Base-by-base conservation (phyloP, 2,113 vertebrate species). In the Gnathochromis pfefferi region DNA sequence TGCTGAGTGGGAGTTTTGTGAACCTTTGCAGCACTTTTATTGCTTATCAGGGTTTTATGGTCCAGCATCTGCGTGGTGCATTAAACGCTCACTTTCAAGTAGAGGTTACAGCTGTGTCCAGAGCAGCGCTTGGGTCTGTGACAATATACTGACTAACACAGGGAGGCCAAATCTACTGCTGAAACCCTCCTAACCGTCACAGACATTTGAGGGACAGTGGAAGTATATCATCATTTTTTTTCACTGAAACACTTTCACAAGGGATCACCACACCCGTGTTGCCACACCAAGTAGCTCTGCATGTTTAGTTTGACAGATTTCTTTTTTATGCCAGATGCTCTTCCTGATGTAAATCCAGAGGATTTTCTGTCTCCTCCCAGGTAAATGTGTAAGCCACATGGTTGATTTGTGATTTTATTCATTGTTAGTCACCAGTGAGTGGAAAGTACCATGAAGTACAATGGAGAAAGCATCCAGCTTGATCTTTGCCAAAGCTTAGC, bases 1-100 rank as follows among this genome's bases (percentile, higher is more conserved):
- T n/a, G 86, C 82, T 83, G 89, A 81, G 73, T 28, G 85, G 80
- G 87, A 65, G 87, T 89, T 89, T 63, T 92, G 91, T 90, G 90
- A 91, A 85, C 84, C 82, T 91, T 92, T 82, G 83, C 31, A 21
- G 80, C 17, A 28, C 40, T 86, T 91, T 93, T 89, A 91, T 91
- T 80, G 70, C 83, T 45, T 68, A 23, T 85, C 81, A 70, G 28
- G 16, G n/a, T 86, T 93, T 93, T 91, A 92, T 90, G 82, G 80
- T 86, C 31, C 83, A 81, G 35, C 54, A 31, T 87, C 68, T 68
- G 85, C 60, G 85, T 33, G 65, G 47, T 42, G 80, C 26, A 13
- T 75, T 78, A 47, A 63, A 33, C 6, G 31, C 83, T 89, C 79
- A 86, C 82, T 86, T 89, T 87, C 33, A 10, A n/a, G 55, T 65